phyloP scores from a whole-genome alignment of 2,888 invertebrate species.

The Strigamia maritima region DNA sequence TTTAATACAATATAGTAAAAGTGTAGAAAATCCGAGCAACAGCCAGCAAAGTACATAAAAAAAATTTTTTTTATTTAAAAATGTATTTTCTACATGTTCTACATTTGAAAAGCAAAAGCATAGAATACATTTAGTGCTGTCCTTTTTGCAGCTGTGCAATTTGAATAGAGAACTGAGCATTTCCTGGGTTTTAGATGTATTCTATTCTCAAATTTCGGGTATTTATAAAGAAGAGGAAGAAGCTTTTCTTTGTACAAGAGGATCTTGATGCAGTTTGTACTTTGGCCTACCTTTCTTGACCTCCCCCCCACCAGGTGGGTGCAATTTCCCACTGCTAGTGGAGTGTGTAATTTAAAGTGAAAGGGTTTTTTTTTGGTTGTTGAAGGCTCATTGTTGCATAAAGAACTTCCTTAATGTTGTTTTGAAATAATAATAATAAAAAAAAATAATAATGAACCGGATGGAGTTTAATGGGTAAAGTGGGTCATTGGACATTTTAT shows the following conservation, averaged over 20 bases:
- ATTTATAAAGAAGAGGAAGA: conserved; percentile 34
- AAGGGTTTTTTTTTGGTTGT: background rate
- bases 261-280: background rate
- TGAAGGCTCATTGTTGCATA: background rate
- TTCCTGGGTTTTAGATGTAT: conserved; percentile 2
- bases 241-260: conserved; percentile 10
- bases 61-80: too few species aligned
- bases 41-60: too few species aligned
- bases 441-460: too few species aligned
- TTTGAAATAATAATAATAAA: background rate
- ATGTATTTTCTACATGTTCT: background rate
- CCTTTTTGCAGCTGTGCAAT: conserved; percentile 21
- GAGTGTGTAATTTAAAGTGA: conserved; percentile 5
- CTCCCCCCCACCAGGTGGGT: conserved; percentile 5
- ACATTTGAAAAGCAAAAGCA: background rate
- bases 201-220: conserved; percentile 13
- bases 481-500: conserved; percentile 4
- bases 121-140: background rate
- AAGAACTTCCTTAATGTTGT: conserved; percentile 19
- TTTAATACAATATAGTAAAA: too few species aligned
- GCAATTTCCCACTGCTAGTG: background rate
- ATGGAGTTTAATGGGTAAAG: conserved; percentile 11
- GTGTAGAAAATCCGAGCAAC: too few species aligned
- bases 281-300: background rate
- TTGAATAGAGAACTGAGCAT: conserved; percentile 3